Evolutionary conservation across 30 jellyfish, hydroid and myxozoan species (phyloP).

Genomic region (Hydractinia echinata): DNA sequence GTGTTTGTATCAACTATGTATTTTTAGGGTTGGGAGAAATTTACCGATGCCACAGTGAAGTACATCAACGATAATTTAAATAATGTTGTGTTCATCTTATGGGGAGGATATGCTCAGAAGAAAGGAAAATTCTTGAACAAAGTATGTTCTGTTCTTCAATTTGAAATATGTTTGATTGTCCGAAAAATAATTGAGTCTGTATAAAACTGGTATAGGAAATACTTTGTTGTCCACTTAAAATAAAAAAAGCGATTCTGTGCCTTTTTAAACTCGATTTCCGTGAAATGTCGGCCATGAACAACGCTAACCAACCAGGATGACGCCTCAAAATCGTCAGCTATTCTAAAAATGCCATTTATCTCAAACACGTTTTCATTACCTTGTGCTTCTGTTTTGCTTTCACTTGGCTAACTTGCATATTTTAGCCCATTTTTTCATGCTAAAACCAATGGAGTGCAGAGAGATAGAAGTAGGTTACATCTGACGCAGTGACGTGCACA

Average conservation of each 20-base stretch:
- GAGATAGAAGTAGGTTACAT: too few relatives aligned
- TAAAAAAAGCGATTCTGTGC: neutral
- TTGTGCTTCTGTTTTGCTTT: too few relatives aligned
- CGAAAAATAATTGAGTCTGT: neutral
- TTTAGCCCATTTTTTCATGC: too few relatives aligned
- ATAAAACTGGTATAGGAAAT: neutral
- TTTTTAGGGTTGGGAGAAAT: constrained; percentile 96
- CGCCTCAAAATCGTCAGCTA: too few relatives aligned
- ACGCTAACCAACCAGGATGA: too few relatives aligned
- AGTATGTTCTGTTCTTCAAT: constrained; percentile 32
- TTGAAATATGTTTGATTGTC: neutral
- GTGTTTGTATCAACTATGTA: neutral
- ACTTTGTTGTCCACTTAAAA: neutral
- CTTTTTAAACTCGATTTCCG: too few relatives aligned
- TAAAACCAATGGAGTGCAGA: too few relatives aligned
- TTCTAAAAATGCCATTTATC: too few relatives aligned
- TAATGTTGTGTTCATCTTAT: constrained; percentile 82
- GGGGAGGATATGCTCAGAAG: constrained; percentile 99
- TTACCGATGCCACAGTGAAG: constrained; percentile 93
- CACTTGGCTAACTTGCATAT: too few relatives aligned
- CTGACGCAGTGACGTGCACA: too few relatives aligned
- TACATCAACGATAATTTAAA: constrained; percentile 70
- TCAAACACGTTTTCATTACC: too few relatives aligned
- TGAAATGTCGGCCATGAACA: too few relatives aligned
- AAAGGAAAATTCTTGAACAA: constrained; percentile 84